Percentiles rank a stretch among this genome's conserved stretches.
Evolutionary conservation across 2,113 vertebrate species (phyloP).

Genomic region (Elachura formosa): DNA sequence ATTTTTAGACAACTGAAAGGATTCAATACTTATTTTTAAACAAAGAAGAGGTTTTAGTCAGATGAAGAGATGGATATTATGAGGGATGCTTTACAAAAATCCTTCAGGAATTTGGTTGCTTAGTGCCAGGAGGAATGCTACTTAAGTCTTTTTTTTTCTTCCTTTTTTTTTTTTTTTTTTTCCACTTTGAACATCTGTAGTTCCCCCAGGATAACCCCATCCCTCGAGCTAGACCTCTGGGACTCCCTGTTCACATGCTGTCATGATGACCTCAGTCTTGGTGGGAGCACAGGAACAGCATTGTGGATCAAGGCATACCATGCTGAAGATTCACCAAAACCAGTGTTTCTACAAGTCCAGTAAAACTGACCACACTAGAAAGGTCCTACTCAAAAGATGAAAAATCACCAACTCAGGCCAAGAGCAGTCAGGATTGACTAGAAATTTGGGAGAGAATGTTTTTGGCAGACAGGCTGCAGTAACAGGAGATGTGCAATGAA

Average conservation of each 20-base stretch:
- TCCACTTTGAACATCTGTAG: background rate
- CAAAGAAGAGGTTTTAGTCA: background rate
- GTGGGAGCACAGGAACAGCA: background rate
- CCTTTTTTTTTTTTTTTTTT: too few species aligned
- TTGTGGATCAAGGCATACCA: background rate
- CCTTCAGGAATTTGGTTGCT: background rate
- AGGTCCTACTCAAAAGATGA: background rate
- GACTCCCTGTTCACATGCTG: background rate
- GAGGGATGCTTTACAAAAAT: background rate
- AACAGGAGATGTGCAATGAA: background rate
- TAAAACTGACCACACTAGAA: background rate
- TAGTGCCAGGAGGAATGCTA: background rate
- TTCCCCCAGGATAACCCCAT: background rate
- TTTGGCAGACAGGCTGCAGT: background rate
- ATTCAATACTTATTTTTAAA: background rate
- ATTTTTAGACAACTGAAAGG: conserved; percentile 28
- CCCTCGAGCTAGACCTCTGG: background rate
- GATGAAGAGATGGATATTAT: background rate
- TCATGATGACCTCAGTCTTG: background rate
- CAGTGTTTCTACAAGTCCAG: background rate
- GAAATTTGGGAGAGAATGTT: background rate
- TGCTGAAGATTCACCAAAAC: background rate
- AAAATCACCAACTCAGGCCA: background rate
- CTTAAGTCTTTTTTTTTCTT: background rate
- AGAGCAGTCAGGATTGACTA: background rate